Evolutionary conservation across 2,113 vertebrate species (phyloP), one percentile per base, ranked within the genome.

Genomic region (Actinemys pallida): DNA sequence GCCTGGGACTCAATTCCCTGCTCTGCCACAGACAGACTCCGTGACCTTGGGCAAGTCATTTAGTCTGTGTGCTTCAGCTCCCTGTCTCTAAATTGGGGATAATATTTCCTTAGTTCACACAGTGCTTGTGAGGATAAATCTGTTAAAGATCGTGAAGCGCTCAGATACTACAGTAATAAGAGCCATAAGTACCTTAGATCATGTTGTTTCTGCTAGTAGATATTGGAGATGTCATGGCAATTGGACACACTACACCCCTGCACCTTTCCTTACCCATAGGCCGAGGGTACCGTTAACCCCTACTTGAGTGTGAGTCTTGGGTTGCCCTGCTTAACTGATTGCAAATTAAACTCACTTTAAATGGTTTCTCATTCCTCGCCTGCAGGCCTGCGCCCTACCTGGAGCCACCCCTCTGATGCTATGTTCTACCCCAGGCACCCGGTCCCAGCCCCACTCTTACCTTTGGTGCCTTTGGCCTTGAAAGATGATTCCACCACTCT

Each of bases 401-500:
- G 0, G 42, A n/a, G 4, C 57, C 86, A 45, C 5, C 62, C 29
- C 29, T 62, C 12, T 29, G 29, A 62, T n/a, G 62, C 14, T 13
- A 3, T n/a, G 14, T 35, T n/a, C 62, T 17, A 35, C 6, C 31
- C 62, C 31, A 8, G 31, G 6, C 16, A 22, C 22, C 5, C 1
- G 5, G 8, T 16, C 22, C 52, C 69, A 65, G 12, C 3, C 42
- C 4, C 6, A 2, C 29, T 86, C 75, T 92, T 95, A 98, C 99
- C 95, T 97, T 94, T 97, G 16, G 83, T 84, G 0, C 95, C 79
- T 1, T 86, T 96, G 17, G 97, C 94, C 3, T 83, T 59, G 97
- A 99, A 99, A 35, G 98, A 99, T 0, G 99, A 97, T 91, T 99
- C 97, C 45, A 99, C 99, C 50, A 98, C 95, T 1, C 99, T 97